A percentile compares a stretch with the other conserved stretches of the same genome.
These are phyloP conservation scores for Salpingus planirostris DNA, from an alignment of 2,888 invertebrate species.

Conservation along the genomic window DNA sequence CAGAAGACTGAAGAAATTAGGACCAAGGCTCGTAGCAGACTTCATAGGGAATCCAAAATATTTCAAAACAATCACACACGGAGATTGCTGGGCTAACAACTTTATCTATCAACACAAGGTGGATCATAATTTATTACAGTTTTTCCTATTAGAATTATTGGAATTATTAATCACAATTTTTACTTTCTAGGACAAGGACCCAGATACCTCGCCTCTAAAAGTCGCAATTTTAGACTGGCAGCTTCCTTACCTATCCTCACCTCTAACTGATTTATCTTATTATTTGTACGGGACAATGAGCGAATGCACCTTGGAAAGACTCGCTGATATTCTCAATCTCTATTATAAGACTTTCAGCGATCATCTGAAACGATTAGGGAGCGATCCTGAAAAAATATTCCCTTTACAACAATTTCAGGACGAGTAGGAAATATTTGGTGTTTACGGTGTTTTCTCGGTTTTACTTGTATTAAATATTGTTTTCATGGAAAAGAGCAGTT, in stretches of 20 bases:
- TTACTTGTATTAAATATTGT: too few species aligned
- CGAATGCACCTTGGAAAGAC: not conserved
- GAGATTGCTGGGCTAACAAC: slow-evolving; percentile 12
- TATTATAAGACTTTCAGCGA: not conserved
- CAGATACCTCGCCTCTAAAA: not conserved
- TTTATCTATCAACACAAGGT: slow-evolving; percentile 26
- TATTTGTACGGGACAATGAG: not conserved
- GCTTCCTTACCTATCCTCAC: too few species aligned
- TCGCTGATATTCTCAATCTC: not conserved
- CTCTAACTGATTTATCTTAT: not conserved
- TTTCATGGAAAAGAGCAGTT: too few species aligned
- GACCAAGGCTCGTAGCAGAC: slow-evolving; percentile 1
- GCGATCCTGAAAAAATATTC: not conserved
- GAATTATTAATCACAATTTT: not conserved
- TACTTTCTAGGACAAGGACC: not conserved
- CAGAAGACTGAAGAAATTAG: slow-evolving; percentile 1
- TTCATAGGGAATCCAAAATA: not conserved
- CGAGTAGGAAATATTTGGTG: slow-evolving; percentile 2
- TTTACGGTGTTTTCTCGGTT: not conserved
- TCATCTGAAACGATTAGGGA: not conserved
- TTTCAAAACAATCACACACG: slow-evolving; percentile 19
- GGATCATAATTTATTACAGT: not conserved
- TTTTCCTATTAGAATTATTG: too few species aligned
- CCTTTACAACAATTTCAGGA: slow-evolving; percentile 1
- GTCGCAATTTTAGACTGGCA: not conserved